Base-by-base conservation (phyloP, 2,113 vertebrate species). In the Trematomus loennbergii region DNA sequence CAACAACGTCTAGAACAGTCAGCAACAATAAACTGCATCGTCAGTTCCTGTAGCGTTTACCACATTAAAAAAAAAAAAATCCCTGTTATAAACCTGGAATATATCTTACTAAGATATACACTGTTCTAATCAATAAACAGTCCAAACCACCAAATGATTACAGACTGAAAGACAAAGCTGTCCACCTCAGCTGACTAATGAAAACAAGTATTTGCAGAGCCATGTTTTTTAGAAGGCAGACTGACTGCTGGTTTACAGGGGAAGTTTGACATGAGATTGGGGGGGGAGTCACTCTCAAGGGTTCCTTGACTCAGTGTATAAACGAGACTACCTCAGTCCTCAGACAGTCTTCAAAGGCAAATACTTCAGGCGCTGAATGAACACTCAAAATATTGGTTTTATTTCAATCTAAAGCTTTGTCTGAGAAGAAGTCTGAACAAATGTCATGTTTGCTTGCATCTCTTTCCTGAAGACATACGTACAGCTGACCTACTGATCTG, bases 241-340 rank as follows among this genome's bases (percentile, higher is more conserved):
- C 9, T n/a, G 46, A 57, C 53, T 67, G 49, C 1, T 20, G 15
- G 4, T 60, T 25, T 53, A 22, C 48, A 50, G 67, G 79, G 89
- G 84, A 88, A 89, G 70, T 87, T 73, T 33, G 15, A 65, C 2
- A 9, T 50, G 15, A 18, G 0, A 9, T 9, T 29, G 9, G 36
- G 45, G 54, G 17, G 49, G 20, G 65, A 13, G 45, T 58, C 43
- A n/a, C n/a, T n/a, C n/a, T n/a, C n/a, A 18, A 6, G 17, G 25
- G 17, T 80, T 69, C 9, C 48, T 71, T 29, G 29, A 64, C 3
- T 59, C 43, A 33, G 29, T 49, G 84, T 77, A 86, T 77, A 87
- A 68, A 79, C 50, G 74, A 74, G 83, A 76, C 64, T 74, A 59
- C 48, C 25, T 29, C 40, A 22, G 20, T 29, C 6, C 36, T 7